phyloP scores from a whole-genome alignment of 2,888 invertebrate species.

The Tricholauxania praeusta region DNA sequence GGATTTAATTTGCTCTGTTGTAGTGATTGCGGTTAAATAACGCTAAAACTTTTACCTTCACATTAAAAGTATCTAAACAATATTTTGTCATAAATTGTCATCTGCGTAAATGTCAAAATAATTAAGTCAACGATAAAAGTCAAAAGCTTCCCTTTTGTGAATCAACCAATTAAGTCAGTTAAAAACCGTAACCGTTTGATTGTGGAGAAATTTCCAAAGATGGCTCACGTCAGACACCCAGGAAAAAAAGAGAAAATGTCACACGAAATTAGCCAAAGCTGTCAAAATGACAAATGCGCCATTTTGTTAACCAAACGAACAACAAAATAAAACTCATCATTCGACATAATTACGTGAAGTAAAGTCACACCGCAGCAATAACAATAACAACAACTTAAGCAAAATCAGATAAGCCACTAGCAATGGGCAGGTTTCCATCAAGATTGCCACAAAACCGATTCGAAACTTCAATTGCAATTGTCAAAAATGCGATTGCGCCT shows the following conservation, averaged over 20 bases:
- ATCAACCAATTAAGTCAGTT: constrained; percentile 22
- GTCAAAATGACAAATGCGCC: constrained; percentile 34
- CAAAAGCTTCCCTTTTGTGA: neutral
- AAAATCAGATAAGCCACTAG: constrained; percentile 28
- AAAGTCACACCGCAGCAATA: constrained; percentile 32
- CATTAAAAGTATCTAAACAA: neutral
- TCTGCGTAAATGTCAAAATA: constrained; percentile 59
- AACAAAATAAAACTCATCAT: constrained; percentile 16
- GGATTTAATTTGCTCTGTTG: too few relatives aligned
- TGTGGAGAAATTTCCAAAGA: constrained; percentile 17
- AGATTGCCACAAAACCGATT: constrained; percentile 22
- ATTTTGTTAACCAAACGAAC: constrained; percentile 33
- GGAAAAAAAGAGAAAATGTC: constrained; percentile 3
- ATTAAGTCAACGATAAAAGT: constrained; percentile 50
- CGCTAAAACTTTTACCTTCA: neutral
- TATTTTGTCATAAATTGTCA: constrained; percentile 38
- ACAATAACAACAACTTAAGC: neutral
- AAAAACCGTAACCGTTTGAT: constrained; percentile 23
- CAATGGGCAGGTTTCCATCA: constrained; percentile 28
- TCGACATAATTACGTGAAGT: constrained; percentile 44
- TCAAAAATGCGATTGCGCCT: constrained; percentile 16
- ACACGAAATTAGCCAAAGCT: constrained; percentile 15
- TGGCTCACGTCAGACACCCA: neutral
- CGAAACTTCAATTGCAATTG: constrained; percentile 19
- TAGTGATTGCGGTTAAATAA: neutral